Conservation (phyloP, 2,113 vertebrate genomes). For the Chionis minor region DNA sequence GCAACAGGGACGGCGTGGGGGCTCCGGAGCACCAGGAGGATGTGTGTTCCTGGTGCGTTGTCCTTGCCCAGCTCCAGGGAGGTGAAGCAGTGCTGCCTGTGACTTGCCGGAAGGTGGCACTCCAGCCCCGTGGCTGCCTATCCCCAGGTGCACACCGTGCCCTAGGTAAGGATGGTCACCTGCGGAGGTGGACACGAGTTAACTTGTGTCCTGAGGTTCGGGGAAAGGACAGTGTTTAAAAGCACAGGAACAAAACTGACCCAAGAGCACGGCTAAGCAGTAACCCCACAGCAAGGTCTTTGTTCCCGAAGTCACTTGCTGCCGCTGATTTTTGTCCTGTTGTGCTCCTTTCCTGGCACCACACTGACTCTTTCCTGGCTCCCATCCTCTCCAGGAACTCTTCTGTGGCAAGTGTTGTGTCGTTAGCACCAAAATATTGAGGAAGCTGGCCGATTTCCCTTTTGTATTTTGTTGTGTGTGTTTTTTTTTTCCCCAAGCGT, state of each 20-base stretch:
- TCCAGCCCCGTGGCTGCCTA: background rate
- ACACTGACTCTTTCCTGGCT: background rate
- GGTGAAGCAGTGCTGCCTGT: background rate
- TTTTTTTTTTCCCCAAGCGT: background rate
- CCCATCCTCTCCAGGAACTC: background rate
- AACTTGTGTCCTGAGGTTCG: background rate
- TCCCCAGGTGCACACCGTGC: background rate
- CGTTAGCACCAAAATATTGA: slow-evolving; percentile 19
- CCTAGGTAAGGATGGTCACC: background rate
- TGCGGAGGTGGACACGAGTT: background rate
- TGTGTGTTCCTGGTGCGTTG: background rate
- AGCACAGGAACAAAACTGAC: rapidly evolving
- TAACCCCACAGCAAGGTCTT: background rate
- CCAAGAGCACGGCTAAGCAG: background rate
- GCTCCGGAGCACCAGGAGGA: background rate
- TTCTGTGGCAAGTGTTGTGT: background rate
- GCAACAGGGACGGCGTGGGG: no score
- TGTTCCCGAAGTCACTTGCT: background rate
- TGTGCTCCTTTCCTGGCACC: background rate
- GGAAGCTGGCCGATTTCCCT: slow-evolving; percentile 10
- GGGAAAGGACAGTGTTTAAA: background rate
- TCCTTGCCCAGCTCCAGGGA: background rate
- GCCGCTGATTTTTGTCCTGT: background rate
- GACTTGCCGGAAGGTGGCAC: slow-evolving; percentile 55
- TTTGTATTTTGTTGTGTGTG: background rate